Percentiles rank a stretch among this genome's conserved stretches.
These are phyloP conservation scores for Osedax fenrisi DNA, from an alignment of 2,888 invertebrate species.

Conservation along the genomic window DNA sequence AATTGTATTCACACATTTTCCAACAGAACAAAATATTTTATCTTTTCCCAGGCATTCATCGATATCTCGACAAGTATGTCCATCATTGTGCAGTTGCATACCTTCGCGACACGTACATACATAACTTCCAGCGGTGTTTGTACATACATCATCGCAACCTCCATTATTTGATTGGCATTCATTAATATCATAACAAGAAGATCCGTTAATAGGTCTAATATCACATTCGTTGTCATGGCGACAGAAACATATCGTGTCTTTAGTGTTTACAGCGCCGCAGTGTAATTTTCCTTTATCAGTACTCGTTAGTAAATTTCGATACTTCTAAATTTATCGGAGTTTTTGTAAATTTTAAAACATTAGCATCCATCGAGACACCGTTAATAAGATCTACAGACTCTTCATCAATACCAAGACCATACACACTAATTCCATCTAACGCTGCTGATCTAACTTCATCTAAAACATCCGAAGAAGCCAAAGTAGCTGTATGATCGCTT, in stretches of 20 bases:
- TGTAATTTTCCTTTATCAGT: neutral
- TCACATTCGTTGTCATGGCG: conserved; percentile 6
- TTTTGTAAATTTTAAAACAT: neutral
- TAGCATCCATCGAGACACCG: neutral
- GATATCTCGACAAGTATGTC: neutral
- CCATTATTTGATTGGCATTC: neutral
- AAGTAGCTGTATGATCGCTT: neutral
- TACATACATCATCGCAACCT: neutral
- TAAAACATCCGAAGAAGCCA: neutral
- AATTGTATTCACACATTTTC: neutral
- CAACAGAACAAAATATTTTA: neutral
- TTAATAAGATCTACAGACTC: neutral
- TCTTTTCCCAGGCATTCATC: neutral
- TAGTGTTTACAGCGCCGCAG: conserved; percentile 8
- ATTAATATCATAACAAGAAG: neutral
- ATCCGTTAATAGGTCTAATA: neutral
- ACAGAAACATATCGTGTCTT: conserved; percentile 15
- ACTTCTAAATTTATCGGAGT: neutral
- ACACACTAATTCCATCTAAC: neutral
- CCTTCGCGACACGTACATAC: neutral
- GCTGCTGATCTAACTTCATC: neutral
- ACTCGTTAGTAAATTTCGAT: neutral
- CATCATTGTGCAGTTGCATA: neutral
- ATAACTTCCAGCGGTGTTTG: neutral
- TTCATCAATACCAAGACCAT: neutral